Evolutionary conservation across 2,113 vertebrate genomes (phyloP).

Genomic region (Chinchilla lanigera): DNA sequence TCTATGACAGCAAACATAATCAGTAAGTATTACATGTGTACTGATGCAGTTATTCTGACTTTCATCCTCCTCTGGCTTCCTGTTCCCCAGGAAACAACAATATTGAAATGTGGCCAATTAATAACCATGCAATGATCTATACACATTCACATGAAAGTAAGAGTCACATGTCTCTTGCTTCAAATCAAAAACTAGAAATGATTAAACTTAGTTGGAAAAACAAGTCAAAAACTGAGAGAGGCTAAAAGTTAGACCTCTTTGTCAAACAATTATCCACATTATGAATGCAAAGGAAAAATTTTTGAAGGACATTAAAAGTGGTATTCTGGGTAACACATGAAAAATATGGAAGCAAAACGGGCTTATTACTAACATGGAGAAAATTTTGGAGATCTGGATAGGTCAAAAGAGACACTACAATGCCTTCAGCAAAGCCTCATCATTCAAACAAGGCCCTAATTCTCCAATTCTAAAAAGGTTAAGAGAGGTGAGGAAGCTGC

Average conservation of each 20-base stretch:
- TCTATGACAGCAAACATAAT: not conserved
- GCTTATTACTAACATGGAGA: not conserved
- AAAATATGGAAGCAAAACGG: not conserved
- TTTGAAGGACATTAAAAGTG: not conserved
- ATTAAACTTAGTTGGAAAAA: not conserved
- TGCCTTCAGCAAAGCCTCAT: not conserved
- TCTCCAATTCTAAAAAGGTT: not conserved
- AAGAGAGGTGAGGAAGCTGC: not conserved
- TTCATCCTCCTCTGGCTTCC: not conserved
- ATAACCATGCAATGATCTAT: not conserved
- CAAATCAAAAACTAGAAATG: not conserved
- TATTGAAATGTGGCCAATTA: not conserved
- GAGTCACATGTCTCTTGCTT: not conserved
- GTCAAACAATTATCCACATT: not conserved
- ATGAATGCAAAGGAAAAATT: not conserved
- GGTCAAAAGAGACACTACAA: not conserved
- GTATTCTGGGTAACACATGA: not conserved
- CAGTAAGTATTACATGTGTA: not conserved
- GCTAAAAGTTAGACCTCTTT: not conserved
- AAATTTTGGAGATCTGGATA: not conserved
- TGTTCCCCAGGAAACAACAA: not conserved
- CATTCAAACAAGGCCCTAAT: not conserved
- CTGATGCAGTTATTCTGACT: not conserved
- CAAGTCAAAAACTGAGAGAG: not conserved
- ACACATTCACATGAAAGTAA: not conserved